Percentiles rank a stretch among this genome's conserved stretches.
Conservation (phyloP, 2,113 vertebrate genomes). For the Mormoops blainvillei region DNA sequence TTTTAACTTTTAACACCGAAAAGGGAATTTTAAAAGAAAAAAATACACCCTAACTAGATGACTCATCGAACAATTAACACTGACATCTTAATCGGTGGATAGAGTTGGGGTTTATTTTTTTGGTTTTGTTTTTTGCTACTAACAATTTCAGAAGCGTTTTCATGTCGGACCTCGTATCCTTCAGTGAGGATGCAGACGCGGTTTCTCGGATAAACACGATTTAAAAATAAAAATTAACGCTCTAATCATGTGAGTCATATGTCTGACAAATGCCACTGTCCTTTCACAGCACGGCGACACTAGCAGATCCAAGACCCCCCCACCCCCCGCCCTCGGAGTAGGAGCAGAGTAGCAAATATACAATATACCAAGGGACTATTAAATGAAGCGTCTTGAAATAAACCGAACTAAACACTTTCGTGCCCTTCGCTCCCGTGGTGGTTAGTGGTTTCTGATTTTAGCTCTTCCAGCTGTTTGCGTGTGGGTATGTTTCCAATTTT, state of each 20-base stretch:
- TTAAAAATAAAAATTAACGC: conserved; percentile 71
- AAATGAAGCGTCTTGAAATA: conserved; percentile 64
- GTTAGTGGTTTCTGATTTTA: conserved; percentile 85
- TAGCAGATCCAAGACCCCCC: too few species aligned
- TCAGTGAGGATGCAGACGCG: background rate
- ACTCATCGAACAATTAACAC: background rate
- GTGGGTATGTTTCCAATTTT: conserved; percentile 81
- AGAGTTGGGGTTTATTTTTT: too few species aligned
- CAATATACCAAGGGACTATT: background rate
- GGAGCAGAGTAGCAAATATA: background rate
- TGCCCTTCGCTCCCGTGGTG: conserved; percentile 69
- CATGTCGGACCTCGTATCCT: background rate
- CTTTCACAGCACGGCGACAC: background rate
- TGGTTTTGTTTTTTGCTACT: background rate
- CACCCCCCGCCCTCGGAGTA: background rate
- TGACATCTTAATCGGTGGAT: background rate
- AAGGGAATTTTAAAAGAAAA: background rate
- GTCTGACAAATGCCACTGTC: conserved; percentile 49
- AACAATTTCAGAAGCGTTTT: conserved; percentile 21
- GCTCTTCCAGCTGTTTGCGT: conserved; percentile 87
- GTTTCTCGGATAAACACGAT: conserved; percentile 37
- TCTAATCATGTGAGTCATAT: conserved; percentile 39
- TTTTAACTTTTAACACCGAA: background rate
- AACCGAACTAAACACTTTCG: conserved; percentile 52
- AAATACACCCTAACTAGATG: background rate